Evolutionary conservation across 2,113 vertebrate species (phyloP).

Genomic region (Myotis brandtii): DNA sequence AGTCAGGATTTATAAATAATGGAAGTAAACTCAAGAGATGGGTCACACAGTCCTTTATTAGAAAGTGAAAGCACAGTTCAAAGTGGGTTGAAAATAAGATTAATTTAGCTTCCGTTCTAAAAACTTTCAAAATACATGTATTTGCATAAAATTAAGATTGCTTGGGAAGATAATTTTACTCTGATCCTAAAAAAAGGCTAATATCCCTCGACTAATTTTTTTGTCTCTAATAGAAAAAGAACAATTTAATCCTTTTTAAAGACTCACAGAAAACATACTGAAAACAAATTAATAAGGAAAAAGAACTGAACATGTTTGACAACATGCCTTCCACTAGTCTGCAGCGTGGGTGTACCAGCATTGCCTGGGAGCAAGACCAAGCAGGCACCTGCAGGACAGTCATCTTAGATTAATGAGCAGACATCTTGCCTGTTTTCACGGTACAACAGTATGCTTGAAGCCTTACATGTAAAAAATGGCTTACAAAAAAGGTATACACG

Average conservation of each 20-base stretch:
- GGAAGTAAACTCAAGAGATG: slow-evolving; percentile 30
- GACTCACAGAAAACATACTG: not conserved
- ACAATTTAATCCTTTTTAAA: slow-evolving; percentile 52
- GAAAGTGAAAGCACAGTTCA: slow-evolving; percentile 54
- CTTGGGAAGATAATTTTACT: not conserved
- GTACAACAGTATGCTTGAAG: not conserved
- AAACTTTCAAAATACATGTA: slow-evolving; percentile 2
- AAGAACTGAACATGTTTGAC: not conserved
- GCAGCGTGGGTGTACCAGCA: not conserved
- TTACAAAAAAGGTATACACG: not conserved
- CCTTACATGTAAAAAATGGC: not conserved
- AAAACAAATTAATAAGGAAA: not conserved
- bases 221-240: not conserved
- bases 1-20: slow-evolving; percentile 33
- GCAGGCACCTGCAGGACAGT: slow-evolving; percentile 32
- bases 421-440: not conserved
- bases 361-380: slow-evolving; percentile 46
- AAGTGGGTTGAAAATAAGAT: slow-evolving; percentile 22
- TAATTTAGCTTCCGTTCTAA: not conserved
- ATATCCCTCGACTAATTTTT: not conserved
- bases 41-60: not conserved
- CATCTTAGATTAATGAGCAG: slow-evolving; percentile 34
- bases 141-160: slow-evolving; percentile 34
- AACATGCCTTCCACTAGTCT: not conserved
- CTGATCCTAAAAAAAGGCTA: not conserved